Evolutionary conservation across 2,797 vertebrate genomes (phyloP), one percentile per base, ranked within the genome.

Genomic region (Mycteria americana): DNA sequence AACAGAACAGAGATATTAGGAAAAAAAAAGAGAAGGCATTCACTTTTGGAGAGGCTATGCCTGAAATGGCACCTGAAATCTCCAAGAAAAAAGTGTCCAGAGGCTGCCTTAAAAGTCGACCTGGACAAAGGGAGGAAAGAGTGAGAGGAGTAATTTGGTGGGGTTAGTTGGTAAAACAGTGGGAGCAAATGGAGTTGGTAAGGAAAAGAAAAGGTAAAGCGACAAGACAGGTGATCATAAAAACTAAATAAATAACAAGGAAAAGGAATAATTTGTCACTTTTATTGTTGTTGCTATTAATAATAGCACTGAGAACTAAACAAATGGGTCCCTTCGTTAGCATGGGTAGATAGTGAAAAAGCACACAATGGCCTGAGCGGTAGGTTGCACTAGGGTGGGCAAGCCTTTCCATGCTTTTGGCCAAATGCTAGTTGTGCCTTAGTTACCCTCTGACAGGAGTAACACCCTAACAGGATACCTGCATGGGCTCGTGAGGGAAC

Each of bases 371-470:
- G 9, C 53, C 27, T 23, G 50, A 92, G 21, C 0, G 1, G 10
- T 25, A 35, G 25, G 7, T 86, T 78, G n/a, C 25, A 31, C 5
- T 30, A 23, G 18, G 4, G 14, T 50, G 53, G 25, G 25, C 73
- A 93, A 93, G 13, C 3, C 7, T 57, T 79, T 51, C 19, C 16
- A 4, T 24, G 5, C 9, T 88, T 91, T 79, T 64, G 54, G 16
- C 31, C 18, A 69, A 56, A 33, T 70, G 4, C 11, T 86, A 25
- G 3, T 5, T 86, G 28, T 84, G 21, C 28, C 48, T 65, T 46
- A 31, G 25, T n/a, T 62, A 13, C 0, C 1, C 14, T 59, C 27
- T 12, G 46, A 54, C 6, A 2, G 14, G 17, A 31, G 19, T 41
- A 41, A 70, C 53, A 41, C 12, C 46, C 57, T 30, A 59, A 39